These are phyloP conservation scores for Crambe crambe DNA, from an alignment of 37 sponge, comb jelly and placozoan species.

Conservation along the genomic window DNA sequence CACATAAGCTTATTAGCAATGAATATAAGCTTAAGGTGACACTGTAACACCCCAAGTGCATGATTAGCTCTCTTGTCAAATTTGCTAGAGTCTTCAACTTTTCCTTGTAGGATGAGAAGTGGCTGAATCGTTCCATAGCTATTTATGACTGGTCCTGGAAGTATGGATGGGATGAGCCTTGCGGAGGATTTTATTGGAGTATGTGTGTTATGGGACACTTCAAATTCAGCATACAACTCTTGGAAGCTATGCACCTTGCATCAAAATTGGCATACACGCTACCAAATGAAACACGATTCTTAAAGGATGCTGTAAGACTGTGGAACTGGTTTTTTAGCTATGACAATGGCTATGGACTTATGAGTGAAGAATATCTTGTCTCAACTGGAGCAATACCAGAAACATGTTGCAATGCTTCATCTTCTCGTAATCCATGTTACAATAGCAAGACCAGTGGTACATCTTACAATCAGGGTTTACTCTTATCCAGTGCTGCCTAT, in stretches of 20 bases:
- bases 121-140: slow-evolving; percentile 32
- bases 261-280: slow-evolving; percentile 30
- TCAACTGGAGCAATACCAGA: slow-evolving; percentile 39
- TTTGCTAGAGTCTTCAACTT: no score
- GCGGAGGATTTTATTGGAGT: slow-evolving; percentile 52
- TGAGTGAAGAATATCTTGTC: slow-evolving; percentile 25
- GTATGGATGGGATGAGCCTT: slow-evolving; percentile 40
- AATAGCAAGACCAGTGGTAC: slow-evolving; percentile 16
- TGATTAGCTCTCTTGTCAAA: no score
- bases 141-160: slow-evolving; percentile 37
- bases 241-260: slow-evolving; percentile 31
- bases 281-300: slow-evolving; percentile 16
- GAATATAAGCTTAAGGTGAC: background rate
- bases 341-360: slow-evolving; percentile 38
- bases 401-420: slow-evolving; percentile 37
- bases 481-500: slow-evolving; percentile 33
- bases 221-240: slow-evolving; percentile 35
- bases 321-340: slow-evolving; percentile 56
- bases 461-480: slow-evolving; percentile 55
- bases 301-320: slow-evolving; percentile 17
- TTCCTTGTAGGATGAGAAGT: slow-evolving; percentile 15
- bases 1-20: no score
- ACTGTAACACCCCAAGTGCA: background rate
- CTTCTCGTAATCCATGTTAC: background rate
- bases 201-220: background rate